Base-by-base conservation (phyloP, 2,888 invertebrate species). In the Plebejus argus region DNA sequence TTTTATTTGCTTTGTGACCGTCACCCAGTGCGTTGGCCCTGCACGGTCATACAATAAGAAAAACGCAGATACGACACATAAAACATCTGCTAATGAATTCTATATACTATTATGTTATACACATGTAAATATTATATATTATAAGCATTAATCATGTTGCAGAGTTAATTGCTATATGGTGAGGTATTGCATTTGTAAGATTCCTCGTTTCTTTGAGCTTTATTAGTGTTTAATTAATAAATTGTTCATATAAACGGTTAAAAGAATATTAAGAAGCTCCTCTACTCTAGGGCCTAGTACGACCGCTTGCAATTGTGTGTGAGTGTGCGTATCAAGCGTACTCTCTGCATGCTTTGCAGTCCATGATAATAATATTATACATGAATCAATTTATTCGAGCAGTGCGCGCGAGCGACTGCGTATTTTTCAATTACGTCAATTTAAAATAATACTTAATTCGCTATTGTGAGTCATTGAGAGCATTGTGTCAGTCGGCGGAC, bases 371-470 rank as follows among this genome's bases (percentile, higher is more conserved):
- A 88, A 86, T 90, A 89, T 89, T 87, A 90, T 89, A 91, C 90
- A 91, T 91, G 92, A 93, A 93, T 93, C 93, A 93, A 93, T 93
- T 94, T 92, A 91, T 91, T 87, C 88, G 89, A 88, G 88, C 88
- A 84, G 85, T 83, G 87, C 85, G 87, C 90, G 89, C 92, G 89
- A 90, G 88, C 88, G 88, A 85, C 93, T 93, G 93, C 93, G 93
- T 94, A 93, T 94, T 94, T 94, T 93, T 91, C 93, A 94, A 93
- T 94, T 93, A 94, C 90, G 92, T 93, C 93, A 93, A 94, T 94
- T 93, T 93, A 93, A 93, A 93, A 93, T 93, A 93, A 93, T 94
- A 91, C 93, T 92, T 93, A 94, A 93, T 94, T 93, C 86, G 92
- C 92, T 90, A 92, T 93, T 90, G 92, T 93, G 93, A 93, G 87